Conservation (phyloP, 2,113 vertebrate species). For the Campylomormyrus numenius region DNA sequence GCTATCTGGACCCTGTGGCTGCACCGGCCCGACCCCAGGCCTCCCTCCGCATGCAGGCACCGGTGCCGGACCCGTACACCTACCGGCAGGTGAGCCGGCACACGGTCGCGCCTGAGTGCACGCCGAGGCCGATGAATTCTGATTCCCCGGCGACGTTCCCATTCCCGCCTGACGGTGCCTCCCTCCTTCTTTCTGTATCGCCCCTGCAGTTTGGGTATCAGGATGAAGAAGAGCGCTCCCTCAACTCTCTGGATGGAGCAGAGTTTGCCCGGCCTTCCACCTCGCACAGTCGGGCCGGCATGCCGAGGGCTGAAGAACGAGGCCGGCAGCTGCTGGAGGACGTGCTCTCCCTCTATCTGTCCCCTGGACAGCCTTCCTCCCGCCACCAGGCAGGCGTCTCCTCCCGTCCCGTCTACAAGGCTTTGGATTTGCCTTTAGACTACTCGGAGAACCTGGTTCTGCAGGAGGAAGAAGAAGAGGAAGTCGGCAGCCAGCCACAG, state of each 20-base stretch:
- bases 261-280: conserved; percentile 42
- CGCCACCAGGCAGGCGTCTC: conserved; percentile 29
- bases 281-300: conserved; percentile 51
- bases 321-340: conserved; percentile 77
- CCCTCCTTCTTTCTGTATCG: conserved; percentile 59
- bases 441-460: conserved; percentile 12
- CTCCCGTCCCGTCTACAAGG: conserved; percentile 33
- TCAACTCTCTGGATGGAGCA: conserved; percentile 53
- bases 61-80: not conserved
- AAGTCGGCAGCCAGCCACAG: conserved; percentile 21
- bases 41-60: conserved; percentile 8
- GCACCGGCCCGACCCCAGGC: not conserved
- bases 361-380: conserved; percentile 54
- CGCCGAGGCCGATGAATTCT: conserved; percentile 29
- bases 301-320: conserved; percentile 28
- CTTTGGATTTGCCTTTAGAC: conserved; percentile 26
- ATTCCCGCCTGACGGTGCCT: conserved; percentile 41
- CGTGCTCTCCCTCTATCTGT: conserved; percentile 67
- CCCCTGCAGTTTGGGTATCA: conserved; percentile 50
- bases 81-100: not conserved
- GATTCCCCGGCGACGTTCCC: conserved; percentile 43
- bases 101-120: not conserved
- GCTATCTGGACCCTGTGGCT: not conserved
- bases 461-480: conserved; percentile 22
- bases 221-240: conserved; percentile 52